Base-by-base conservation (phyloP, 1,140 invertebrate species). In the Macrobrachium nipponense region DNA sequence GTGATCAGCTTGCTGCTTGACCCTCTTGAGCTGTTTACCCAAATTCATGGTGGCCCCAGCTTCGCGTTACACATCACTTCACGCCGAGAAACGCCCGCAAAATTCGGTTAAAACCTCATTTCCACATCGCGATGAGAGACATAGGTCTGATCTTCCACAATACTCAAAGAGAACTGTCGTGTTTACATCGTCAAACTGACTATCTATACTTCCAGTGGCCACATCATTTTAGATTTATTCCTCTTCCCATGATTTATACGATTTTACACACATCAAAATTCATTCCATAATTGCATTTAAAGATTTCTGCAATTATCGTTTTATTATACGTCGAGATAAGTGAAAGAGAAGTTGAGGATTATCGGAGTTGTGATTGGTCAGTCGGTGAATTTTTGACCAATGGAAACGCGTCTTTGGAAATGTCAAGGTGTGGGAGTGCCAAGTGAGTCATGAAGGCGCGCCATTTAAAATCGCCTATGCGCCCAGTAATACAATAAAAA, bases 1-100 rank as follows among this genome's bases (percentile, higher is more conserved):
- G 73, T 86, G 84, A 59, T 86, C 84, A 6, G 84, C 84, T 36
- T 86, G 84, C 68, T 80, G 77, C 59, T 80, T 86, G n/a, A 86
- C 84, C 23, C 84, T 44, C 62, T 86, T 86, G 15, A 86, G 78
- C 84, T 86, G 84, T 51, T 68, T 80, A 36, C 84, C 84, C 18
- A 86, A 80, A 58, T 86, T 86, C 84, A 86, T 86, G 84, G 77
- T 75, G 84, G 18, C 73, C 12, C 58, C 10, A 11, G 43, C 27
- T 27, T 15, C 3, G 62, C n/a, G 15, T n/a, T 72, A 44, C 23
- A 80, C 59, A 64, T 62, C 58, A 66, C 82, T 17, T 51, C 58
- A 43, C 61, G 73, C 73, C 60, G 36, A 77, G 27, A 84, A 59
- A 60, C 8, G 58, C 23, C 10, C 27, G 62, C 43, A 80, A 68